Evolutionary conservation across 2,797 vertebrate species (phyloP).

Genomic region (Enteromius radiatus): DNA sequence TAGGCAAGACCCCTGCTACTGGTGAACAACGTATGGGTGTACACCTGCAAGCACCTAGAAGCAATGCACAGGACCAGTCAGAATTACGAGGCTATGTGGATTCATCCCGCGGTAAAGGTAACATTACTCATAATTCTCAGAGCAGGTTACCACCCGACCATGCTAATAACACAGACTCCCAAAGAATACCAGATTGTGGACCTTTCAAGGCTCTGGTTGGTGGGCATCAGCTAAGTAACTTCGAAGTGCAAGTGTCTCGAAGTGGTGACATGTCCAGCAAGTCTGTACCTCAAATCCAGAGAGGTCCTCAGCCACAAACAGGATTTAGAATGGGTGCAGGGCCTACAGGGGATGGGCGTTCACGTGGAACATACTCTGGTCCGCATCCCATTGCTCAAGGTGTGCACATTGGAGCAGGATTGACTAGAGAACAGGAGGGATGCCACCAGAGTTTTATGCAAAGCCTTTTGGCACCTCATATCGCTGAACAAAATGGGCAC

Average conservation of each 20-base stretch:
- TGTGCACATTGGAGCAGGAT: conserved; percentile 79
- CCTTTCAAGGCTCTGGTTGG: conserved; percentile 87
- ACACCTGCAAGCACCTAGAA: conserved; percentile 85
- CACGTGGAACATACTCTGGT: conserved; percentile 85
- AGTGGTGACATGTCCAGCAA: conserved; percentile 88
- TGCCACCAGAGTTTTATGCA: conserved; percentile 99
- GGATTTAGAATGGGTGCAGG: conserved; percentile 87
- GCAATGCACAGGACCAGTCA: conserved; percentile 84
- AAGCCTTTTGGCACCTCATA: conserved; percentile 90
- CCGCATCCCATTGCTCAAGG: conserved; percentile 86
- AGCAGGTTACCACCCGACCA: conserved; percentile 85
- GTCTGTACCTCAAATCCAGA: conserved; percentile 82
- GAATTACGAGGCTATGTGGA: conserved; percentile 94
- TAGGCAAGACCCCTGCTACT: conserved; percentile 89
- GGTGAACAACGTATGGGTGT: conserved; percentile 89
- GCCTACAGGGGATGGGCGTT: conserved; percentile 84
- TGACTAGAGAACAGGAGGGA: conserved; percentile 87
- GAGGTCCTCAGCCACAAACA: conserved; percentile 87
- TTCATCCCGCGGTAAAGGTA: conserved; percentile 88
- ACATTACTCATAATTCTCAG: conserved; percentile 87
- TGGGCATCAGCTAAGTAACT: conserved; percentile 82
- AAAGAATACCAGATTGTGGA: conserved; percentile 89
- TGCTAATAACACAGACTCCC: conserved; percentile 81
- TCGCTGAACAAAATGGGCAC: conserved; percentile 90
- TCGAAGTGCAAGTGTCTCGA: conserved; percentile 90